These are phyloP conservation scores for Antennarius maculatus DNA, from an alignment of 2,797 vertebrate genomes.

Conservation along the genomic window DNA sequence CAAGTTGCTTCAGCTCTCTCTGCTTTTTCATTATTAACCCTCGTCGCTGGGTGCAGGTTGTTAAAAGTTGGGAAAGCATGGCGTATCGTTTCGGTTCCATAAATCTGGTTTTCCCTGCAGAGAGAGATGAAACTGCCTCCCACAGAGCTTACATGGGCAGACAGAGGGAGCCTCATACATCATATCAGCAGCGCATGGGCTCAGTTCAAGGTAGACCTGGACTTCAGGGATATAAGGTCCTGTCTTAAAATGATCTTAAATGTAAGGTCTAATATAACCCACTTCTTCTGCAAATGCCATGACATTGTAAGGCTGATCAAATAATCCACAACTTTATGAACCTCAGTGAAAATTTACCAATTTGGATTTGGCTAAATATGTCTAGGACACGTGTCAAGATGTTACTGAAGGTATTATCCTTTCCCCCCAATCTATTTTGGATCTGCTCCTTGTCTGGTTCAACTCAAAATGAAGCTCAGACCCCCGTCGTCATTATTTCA, in stretches of 20 bases:
- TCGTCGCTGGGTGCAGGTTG: constrained; percentile 24
- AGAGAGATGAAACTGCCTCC: constrained; percentile 80
- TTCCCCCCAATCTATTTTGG: no score
- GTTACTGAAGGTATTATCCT: no score
- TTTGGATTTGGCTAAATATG: no score
- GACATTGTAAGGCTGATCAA: no score
- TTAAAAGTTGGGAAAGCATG: constrained; percentile 53
- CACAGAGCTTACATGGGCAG: constrained; percentile 72
- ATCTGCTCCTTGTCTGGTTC: no score
- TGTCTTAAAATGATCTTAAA: no score
- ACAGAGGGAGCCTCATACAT: constrained; percentile 71
- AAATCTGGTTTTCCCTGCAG: constrained; percentile 78
- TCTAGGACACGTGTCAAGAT: no score
- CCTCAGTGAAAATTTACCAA: no score
- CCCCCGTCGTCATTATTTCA: no score
- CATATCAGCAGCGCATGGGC: constrained; percentile 71
- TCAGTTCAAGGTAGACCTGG: constrained; percentile 51
- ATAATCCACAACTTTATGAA: no score
- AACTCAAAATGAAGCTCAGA: no score
- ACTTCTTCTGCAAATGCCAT: not conserved
- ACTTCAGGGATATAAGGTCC: constrained; percentile 6
- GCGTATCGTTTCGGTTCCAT: constrained; percentile 75
- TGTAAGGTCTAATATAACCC: constrained; percentile 8
- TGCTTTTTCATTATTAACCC: constrained; percentile 21
- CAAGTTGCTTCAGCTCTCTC: not conserved